Evolutionary conservation across 2,888 invertebrate species (phyloP), one percentile per base, ranked within the genome.

Genomic region (Rhodophaea formosa): DNA sequence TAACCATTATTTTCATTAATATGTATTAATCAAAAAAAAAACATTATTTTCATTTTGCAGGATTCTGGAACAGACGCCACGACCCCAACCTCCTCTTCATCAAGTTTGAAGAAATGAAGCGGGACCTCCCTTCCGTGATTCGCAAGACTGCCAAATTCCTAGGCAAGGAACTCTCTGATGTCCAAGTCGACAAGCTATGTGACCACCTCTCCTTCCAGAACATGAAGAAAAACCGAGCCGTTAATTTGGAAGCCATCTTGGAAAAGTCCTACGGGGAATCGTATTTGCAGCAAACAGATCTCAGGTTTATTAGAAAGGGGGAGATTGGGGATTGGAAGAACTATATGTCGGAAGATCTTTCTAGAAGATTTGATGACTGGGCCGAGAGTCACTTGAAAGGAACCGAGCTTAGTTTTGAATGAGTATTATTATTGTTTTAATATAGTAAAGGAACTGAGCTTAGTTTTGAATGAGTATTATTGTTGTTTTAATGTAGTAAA

Each of bases 61-160:
- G 93, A 54, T 96, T 95, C 77, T 96, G 96, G 96, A 92, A 94
- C 58, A 91, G 92, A 49, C 92, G 94, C 16, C 79, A 95, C 66
- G 94, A 96, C 55, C 88, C 94, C 0, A 96, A 97, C 72, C 84
- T 97, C 1, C 87, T 97, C 8, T 95, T 96, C 77, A 86, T 97
- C 51, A 95, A 94, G 69, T 97, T 96, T 74, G 97, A 97, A 86
- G 96, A 97, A 59, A 94, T 97, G 94, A 95, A 95, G 71, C 92
- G 88, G 56, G 95, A 98, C 79, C 91, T 97, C 15, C 88, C 92
- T 0, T 91, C 91, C 0, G 93, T 93, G 0, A 93, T 97, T 8
- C 82, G 91, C 30, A 93, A 93, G 74, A 95, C 97, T 16, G 96
- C 96, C 0, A 74, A 88, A 3, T 97, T 97, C 77, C 84, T 97